phyloP scores from a whole-genome alignment of 2,797 vertebrate species.

The Enteromius thamalakanensis region DNA sequence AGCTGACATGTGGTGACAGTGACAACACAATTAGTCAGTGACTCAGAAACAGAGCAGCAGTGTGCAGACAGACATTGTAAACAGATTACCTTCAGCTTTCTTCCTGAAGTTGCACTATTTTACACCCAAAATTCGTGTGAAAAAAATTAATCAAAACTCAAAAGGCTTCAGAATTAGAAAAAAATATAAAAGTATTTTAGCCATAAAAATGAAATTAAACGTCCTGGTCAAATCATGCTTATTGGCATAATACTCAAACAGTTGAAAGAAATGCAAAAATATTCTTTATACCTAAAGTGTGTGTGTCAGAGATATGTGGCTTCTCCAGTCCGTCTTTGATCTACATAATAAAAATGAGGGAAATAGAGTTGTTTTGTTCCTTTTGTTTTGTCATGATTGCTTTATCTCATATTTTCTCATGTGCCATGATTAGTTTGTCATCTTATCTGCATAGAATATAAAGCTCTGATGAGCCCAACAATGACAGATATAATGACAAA shows the following conservation, averaged over 20 bases:
- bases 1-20: slow-evolving; percentile 40
- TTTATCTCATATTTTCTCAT: slow-evolving; percentile 58
- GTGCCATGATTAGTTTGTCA: slow-evolving; percentile 63
- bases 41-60: not conserved
- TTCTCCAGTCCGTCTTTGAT: slow-evolving; percentile 55
- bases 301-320: slow-evolving; percentile 45
- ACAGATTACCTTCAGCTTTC: slow-evolving; percentile 12
- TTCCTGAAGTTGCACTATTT: not conserved
- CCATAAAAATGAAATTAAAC: not conserved
- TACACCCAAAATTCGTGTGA: not conserved
- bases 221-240: not conserved
- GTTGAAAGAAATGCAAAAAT: slow-evolving; percentile 14
- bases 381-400: slow-evolving; percentile 53
- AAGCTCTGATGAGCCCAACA: slow-evolving; percentile 57
- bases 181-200: not conserved
- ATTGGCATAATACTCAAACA: slow-evolving; percentile 12
- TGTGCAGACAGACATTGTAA: slow-evolving; percentile 10
- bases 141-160: not conserved
- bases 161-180: not conserved
- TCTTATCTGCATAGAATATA: slow-evolving; percentile 46
- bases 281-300: slow-evolving; percentile 18
- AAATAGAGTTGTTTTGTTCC: slow-evolving; percentile 26
- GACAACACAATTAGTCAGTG: slow-evolving; percentile 38
- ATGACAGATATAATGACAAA: slow-evolving; percentile 64
- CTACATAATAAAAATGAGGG: slow-evolving; percentile 52